These are phyloP conservation scores for Helostoma temminkii DNA, from an alignment of 2,797 vertebrate species.

Conservation along the genomic window DNA sequence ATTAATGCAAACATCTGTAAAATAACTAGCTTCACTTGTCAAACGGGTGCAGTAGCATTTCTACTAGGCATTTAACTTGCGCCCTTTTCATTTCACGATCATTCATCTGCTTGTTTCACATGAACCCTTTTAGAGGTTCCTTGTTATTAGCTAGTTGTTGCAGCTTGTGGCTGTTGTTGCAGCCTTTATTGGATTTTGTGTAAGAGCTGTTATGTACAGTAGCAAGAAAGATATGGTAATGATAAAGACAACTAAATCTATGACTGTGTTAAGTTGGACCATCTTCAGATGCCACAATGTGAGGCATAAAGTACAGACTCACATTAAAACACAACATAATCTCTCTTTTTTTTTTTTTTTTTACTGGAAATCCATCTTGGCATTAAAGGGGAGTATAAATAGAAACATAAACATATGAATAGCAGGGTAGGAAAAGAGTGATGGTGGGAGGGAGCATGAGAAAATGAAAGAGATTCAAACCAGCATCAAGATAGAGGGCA, in stretches of 20 bases:
- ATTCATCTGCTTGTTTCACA: conserved; percentile 21
- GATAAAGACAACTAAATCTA: not conserved
- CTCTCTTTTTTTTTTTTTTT: not conserved
- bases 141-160: conserved; percentile 25
- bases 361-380: conserved; percentile 7
- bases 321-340: not conserved
- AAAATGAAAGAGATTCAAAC: conserved; percentile 48
- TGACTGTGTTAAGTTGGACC: not conserved
- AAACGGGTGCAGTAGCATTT: conserved; percentile 34
- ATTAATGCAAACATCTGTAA: too few species aligned
- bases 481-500: conserved; percentile 62
- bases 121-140: not conserved
- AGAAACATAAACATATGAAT: conserved; percentile 50
- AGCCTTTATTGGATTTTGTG: not conserved
- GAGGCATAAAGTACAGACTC: not conserved
- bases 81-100: conserved; percentile 28
- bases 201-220: not conserved
- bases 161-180: conserved; percentile 10
- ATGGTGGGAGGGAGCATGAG: conserved; percentile 19
- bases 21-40: conserved; percentile 12
- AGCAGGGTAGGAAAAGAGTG: conserved; percentile 18
- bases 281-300: not conserved
- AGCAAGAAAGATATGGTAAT: not conserved
- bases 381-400: conserved; percentile 33
- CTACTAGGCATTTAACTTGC: conserved; percentile 9